A percentile compares a stretch with the other conserved stretches of the same genome.
Evolutionary conservation across 1,140 invertebrate genomes (phyloP).

Genomic region (Diabrotica virgifera): DNA sequence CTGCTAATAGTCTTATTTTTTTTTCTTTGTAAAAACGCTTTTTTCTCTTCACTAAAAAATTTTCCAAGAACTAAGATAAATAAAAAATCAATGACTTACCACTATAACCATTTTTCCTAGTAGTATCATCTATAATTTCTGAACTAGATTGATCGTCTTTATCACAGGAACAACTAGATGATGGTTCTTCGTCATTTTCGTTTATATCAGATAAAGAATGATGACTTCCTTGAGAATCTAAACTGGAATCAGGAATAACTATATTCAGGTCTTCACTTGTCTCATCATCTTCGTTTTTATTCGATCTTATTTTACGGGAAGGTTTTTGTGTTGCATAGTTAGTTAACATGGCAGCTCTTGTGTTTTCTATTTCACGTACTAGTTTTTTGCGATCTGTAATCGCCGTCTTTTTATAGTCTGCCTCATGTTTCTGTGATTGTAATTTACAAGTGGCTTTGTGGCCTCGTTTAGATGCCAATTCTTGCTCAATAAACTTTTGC

Average conservation of each 20-base stretch:
- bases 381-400: conserved; percentile 46
- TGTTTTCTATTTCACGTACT: conserved; percentile 52
- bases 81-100: background rate
- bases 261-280: conserved; percentile 25
- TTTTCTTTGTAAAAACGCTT: too few relatives aligned
- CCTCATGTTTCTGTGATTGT: conserved; percentile 39
- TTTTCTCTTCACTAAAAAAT: too few relatives aligned
- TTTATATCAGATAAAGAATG: background rate
- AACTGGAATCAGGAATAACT: conserved; percentile 21
- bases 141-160: background rate
- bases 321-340: conserved; percentile 11
- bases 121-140: background rate
- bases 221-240: background rate
- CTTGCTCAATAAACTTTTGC: conserved; percentile 42
- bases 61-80: background rate
- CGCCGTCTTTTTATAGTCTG: conserved; percentile 34
- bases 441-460: conserved; percentile 45
- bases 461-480: conserved; percentile 47
- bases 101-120: background rate
- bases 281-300: conserved; percentile 23
- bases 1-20: too few relatives aligned
- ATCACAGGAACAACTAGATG: conserved; percentile 7
- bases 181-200: background rate
- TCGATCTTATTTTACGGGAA: conserved; percentile 5
- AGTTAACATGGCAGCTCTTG: conserved; percentile 48